Evolutionary conservation across 2,888 invertebrate genomes (phyloP).

Genomic region (Schizotus pectinicornis): DNA sequence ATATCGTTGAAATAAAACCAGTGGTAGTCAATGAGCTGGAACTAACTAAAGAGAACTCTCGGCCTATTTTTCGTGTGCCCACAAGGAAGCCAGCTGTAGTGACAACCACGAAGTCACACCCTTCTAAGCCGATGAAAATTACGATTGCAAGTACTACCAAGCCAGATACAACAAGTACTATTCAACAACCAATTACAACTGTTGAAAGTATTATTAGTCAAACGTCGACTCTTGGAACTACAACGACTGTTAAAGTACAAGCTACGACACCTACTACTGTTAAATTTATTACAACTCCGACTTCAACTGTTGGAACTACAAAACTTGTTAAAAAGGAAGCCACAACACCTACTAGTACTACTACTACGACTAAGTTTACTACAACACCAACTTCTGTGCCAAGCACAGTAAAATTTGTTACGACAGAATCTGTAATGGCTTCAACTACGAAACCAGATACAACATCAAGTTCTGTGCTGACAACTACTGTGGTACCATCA

Average conservation of each 20-base stretch:
- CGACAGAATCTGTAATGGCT: background rate
- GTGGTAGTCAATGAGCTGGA: slow-evolving; percentile 5
- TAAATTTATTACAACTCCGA: no score
- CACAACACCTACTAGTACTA: no score
- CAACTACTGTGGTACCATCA: no score
- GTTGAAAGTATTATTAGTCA: no score
- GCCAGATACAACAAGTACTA: slow-evolving; percentile 6
- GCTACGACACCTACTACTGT: no score
- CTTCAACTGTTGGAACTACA: no score
- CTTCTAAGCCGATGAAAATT: background rate
- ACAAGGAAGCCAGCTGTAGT: background rate
- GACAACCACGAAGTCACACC: slow-evolving; percentile 18
- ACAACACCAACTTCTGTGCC: background rate
- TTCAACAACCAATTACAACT: slow-evolving; percentile 13
- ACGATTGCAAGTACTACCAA: no score
- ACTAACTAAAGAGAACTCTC: slow-evolving; percentile 14
- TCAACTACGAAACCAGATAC: background rate
- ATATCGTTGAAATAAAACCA: slow-evolving; percentile 29
- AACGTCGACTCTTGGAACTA: no score
- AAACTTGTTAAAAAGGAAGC: no score
- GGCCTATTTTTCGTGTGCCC: slow-evolving; percentile 7
- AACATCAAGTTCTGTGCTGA: background rate
- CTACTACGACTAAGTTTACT: background rate
- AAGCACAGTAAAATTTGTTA: background rate
- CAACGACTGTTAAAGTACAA: no score